phyloP scores from a whole-genome alignment of 2,797 vertebrate genomes.

The Chrosomus eos region DNA sequence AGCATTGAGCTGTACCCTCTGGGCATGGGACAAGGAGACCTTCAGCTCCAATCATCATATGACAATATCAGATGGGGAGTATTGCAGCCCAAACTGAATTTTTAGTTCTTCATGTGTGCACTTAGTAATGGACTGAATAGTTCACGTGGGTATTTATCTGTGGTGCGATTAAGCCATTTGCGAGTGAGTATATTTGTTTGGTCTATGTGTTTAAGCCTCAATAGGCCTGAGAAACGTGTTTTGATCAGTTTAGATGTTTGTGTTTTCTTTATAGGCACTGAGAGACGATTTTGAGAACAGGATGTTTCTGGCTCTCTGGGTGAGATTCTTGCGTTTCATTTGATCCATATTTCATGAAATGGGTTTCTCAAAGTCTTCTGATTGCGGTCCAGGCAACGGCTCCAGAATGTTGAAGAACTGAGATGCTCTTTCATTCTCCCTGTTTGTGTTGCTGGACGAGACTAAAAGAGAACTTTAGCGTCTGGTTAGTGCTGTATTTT shows the following conservation, averaged over 20 bases:
- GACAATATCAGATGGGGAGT: constrained; percentile 46
- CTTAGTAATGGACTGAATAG: not conserved
- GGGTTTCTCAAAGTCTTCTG: constrained; percentile 35
- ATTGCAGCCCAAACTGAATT: constrained; percentile 1
- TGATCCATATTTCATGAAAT: constrained; percentile 58
- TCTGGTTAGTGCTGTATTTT: constrained; percentile 28
- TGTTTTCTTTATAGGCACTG: constrained; percentile 13
- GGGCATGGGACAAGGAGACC: constrained; percentile 37
- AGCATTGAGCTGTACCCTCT: constrained; percentile 51
- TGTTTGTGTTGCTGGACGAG: constrained; percentile 41
- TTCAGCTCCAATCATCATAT: constrained; percentile 55
- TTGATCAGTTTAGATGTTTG: constrained; percentile 18
- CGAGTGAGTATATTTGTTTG: constrained; percentile 1
- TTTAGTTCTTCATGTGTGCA: not conserved
- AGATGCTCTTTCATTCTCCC: constrained; percentile 46
- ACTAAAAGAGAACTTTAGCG: constrained; percentile 30
- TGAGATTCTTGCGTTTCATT: constrained; percentile 47
- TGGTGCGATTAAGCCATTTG: not conserved
- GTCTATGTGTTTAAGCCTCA: not conserved
- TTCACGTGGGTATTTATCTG: constrained; percentile 1
- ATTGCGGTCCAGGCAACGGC: constrained; percentile 48
- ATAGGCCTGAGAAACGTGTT: not conserved
- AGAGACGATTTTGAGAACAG: constrained; percentile 33
- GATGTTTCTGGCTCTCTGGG: constrained; percentile 34
- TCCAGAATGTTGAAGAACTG: constrained; percentile 36